Percentiles rank a stretch among this genome's conserved stretches.
phyloP scores from a whole-genome alignment of 2,113 vertebrate species.

The Propithecus coquereli region DNA sequence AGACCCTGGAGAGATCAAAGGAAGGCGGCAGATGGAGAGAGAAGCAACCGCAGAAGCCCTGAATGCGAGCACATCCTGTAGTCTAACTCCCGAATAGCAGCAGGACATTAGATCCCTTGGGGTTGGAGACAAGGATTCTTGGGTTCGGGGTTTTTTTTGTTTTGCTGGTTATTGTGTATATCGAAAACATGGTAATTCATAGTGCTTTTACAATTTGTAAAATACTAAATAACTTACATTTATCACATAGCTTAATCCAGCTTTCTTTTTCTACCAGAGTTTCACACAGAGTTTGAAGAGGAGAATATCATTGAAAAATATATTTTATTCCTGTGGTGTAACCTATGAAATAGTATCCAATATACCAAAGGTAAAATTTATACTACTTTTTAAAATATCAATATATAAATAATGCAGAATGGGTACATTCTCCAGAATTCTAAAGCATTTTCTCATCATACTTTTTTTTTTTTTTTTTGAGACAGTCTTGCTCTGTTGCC shows the following conservation, averaged over 20 bases:
- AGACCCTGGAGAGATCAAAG: not conserved
- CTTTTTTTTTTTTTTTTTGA: no score
- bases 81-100: not conserved
- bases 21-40: not conserved
- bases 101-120: not conserved
- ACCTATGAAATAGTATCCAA: constrained; percentile 99
- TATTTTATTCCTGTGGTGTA: constrained; percentile 92
- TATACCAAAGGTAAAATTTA: constrained; percentile 93
- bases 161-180: not conserved
- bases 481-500: no score
- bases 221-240: not conserved
- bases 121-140: not conserved
- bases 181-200: not conserved
- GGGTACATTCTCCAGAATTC: not conserved
- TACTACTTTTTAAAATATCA: not conserved
- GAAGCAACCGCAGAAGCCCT: not conserved
- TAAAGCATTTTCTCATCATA: not conserved
- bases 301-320: constrained; percentile 95
- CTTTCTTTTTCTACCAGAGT: constrained; percentile 84
- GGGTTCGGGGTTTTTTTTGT: not conserved
- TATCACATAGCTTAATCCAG: constrained; percentile 13
- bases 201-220: not conserved
- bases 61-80: not conserved
- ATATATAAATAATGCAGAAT: not conserved
- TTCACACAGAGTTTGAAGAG: constrained; percentile 98